phyloP scores from a whole-genome alignment of 2,888 invertebrate species.

The Pyrrhia umbra region DNA sequence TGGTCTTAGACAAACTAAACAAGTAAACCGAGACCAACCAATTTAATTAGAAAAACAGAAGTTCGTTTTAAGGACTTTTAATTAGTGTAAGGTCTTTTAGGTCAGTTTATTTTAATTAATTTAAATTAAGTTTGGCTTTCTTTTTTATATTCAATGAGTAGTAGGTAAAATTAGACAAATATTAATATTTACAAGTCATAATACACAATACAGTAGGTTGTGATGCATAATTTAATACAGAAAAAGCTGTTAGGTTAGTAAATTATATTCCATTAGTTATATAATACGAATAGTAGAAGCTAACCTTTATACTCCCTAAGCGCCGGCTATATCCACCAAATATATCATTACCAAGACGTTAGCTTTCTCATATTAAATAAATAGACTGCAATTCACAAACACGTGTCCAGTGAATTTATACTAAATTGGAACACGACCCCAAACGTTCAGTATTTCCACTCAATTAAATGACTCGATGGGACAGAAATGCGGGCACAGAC shows the following conservation, averaged over 20 bases:
- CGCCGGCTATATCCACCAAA: conserved; percentile 10
- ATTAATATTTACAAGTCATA: no score
- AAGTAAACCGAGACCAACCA: conserved; percentile 36
- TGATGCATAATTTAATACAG: no score
- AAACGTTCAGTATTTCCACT: conserved; percentile 78
- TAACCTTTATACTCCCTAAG: neutral
- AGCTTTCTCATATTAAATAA: conserved; percentile 53
- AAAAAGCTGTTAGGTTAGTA: neutral
- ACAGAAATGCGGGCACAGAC: conserved; percentile 79
- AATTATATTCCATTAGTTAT: no score
- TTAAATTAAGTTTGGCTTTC: neutral
- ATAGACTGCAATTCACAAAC: conserved; percentile 61
- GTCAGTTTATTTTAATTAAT: conserved; percentile 10
- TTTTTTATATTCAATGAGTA: no score
- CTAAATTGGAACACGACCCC: conserved; percentile 72
- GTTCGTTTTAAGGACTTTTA: conserved; percentile 21
- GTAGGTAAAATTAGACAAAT: no score
- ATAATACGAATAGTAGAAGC: neutral
- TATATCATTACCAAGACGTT: conserved; percentile 47
- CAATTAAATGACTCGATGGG: conserved; percentile 84
- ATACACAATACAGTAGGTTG: no score
- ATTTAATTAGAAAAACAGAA: conserved; percentile 51
- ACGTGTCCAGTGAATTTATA: conserved; percentile 71
- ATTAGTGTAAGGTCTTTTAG: conserved; percentile 18
- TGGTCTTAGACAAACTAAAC: conserved; percentile 38